phyloP scores from a whole-genome alignment of 2,797 vertebrate genomes.

The Epinephelus awoara region DNA sequence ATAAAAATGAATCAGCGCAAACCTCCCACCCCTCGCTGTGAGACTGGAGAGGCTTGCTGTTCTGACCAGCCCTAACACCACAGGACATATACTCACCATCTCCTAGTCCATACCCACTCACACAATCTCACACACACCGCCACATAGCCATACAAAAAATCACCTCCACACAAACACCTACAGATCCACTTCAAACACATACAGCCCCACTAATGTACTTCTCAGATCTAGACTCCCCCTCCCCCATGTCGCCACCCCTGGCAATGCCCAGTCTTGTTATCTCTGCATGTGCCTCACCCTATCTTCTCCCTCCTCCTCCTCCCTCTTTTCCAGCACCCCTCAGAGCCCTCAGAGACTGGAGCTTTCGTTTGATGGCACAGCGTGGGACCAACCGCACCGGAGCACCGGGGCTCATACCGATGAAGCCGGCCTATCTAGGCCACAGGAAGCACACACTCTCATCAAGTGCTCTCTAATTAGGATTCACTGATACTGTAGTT shows the following conservation, averaged over 20 bases:
- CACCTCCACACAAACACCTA: conserved; percentile 28
- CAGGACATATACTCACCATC: conserved; percentile 10
- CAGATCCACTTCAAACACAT: conserved; percentile 56
- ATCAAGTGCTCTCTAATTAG: conserved; percentile 83
- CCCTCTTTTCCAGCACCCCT: conserved; percentile 39
- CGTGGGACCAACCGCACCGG: conserved; percentile 58
- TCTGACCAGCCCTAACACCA: conserved; percentile 24
- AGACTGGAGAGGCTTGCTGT: conserved; percentile 21
- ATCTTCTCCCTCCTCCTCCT: conserved; percentile 35
- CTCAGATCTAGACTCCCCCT: conserved; percentile 50
- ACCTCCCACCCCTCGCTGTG: conserved; percentile 1
- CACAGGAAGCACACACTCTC: conserved; percentile 69
- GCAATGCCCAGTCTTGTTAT: conserved; percentile 68
- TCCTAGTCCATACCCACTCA: not conserved
- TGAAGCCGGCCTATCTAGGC: conserved; percentile 77
- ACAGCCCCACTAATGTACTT: conserved; percentile 37
- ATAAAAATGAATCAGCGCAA: too few species aligned
- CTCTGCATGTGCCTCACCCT: conserved; percentile 44
- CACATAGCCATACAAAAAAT: conserved; percentile 25
- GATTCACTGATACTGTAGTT: conserved; percentile 74
- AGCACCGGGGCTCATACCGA: conserved; percentile 66
- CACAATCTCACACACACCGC: not conserved
- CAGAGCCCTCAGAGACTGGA: conserved; percentile 56
- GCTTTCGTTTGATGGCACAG: conserved; percentile 72
- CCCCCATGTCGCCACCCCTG: conserved; percentile 33